Evolutionary conservation across 2,888 invertebrate genomes (phyloP), one percentile per base, ranked within the genome.

Genomic region (Diachrysia chrysitis): DNA sequence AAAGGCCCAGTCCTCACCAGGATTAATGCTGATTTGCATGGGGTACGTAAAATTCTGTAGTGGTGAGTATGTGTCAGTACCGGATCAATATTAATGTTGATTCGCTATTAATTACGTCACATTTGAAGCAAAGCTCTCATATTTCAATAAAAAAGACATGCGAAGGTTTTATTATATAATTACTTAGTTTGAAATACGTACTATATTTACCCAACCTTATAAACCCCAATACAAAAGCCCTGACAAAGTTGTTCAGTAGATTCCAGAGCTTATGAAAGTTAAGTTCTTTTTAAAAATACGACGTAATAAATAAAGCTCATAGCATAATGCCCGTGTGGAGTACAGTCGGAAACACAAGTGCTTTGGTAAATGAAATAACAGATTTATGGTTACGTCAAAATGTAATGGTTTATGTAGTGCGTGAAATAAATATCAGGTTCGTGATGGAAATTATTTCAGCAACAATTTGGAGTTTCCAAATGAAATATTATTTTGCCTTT

Each of bases 281-380:
- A 68, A 69, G 69, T 71, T 71, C 59, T 63, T 76, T 78, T 78
- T 70, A 48, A 77, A 77, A 81, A 79, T 82, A 81, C 66, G 75
- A 78, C 48, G 60, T 66, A 66, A 81, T 81, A 81, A 83, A 83
- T 79, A 80, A 76, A 53, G 60, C 60, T 69, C 68, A 68, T 67
- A 72, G 25, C 37, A 66, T 67, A 69, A 78, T 73, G 63, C 60
- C 35, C 56, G 42, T 60, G 67, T 56, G 55, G 42, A 37, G 75
- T 80, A 81, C 74, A 73, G 71, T 61, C 66, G 63, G 54, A 29
- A 58, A 70, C 70, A 70, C 51, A 72, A 73, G 72, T 65, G 51
- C 32, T 71, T 58, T 58, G 56, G 32, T 48, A 65, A 51, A 71
- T 51, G 55, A 60, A 61, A 65, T 23, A 48, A 32, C 58, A 76